Evolutionary conservation across 2,113 vertebrate genomes (phyloP).

Genomic region (Mus spicilegus): DNA sequence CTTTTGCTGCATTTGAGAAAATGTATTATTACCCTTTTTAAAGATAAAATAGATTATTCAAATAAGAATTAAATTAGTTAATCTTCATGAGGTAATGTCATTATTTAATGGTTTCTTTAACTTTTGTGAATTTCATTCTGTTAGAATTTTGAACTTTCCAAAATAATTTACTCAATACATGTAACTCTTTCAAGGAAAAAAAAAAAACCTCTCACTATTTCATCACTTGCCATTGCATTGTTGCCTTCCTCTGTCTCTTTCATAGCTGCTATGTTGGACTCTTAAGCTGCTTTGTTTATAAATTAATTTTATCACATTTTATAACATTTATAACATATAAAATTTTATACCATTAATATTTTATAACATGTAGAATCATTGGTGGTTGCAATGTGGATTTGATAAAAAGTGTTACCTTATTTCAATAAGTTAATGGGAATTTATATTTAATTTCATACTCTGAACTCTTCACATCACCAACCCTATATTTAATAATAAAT

Average conservation of each 20-base stretch:
- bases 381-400: too few relatives aligned
- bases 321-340: too few relatives aligned
- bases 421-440: too few relatives aligned
- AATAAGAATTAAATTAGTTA: neutral
- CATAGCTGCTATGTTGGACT: neutral
- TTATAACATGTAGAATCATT: too few relatives aligned
- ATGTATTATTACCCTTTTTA: too few relatives aligned
- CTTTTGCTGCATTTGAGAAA: too few relatives aligned
- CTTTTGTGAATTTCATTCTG: neutral
- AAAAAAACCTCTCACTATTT: neutral
- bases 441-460: too few relatives aligned
- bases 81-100: neutral
- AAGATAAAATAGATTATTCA: neutral
- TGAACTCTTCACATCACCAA: neutral
- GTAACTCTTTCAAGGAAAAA: neutral
- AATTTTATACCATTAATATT: too few relatives aligned
- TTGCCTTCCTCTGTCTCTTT: neutral
- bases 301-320: neutral
- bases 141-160: neutral
- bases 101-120: neutral
- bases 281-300: neutral
- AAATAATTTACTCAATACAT: neutral
- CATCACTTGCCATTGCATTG: neutral
- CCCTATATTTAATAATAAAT: neutral
- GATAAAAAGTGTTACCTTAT: too few relatives aligned